Evolutionary conservation across 2,888 invertebrate species (phyloP).

Genomic region (Drosophila neotestacea): DNA sequence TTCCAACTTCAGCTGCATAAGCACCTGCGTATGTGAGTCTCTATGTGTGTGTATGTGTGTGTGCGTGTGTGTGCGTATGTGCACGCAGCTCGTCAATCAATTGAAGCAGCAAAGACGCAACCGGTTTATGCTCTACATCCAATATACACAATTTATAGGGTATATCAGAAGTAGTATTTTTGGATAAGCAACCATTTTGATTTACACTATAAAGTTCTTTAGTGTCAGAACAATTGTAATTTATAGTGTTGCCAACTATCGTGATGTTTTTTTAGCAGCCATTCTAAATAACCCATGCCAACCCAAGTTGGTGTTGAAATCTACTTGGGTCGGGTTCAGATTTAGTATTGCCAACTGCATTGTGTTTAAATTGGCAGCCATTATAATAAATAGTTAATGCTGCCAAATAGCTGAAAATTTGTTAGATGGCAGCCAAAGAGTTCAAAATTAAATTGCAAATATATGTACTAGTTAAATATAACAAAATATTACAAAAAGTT

Average conservation of each 20-base stretch:
- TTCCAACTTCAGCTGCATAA: conserved; percentile 11
- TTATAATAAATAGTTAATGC: not conserved
- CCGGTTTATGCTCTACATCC: conserved; percentile 74
- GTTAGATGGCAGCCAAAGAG: no score
- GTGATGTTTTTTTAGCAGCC: not conserved
- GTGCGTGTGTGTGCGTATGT: conserved; percentile 65
- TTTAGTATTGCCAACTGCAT: not conserved
- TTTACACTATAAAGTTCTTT: no score
- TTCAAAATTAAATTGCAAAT: no score
- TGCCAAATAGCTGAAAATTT: no score
- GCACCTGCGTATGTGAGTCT: conserved; percentile 20
- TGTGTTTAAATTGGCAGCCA: not conserved
- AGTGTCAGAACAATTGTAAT: not conserved
- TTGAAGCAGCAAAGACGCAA: conserved; percentile 60
- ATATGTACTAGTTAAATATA: no score
- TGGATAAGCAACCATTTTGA: no score
- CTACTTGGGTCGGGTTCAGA: no score
- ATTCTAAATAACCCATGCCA: not conserved
- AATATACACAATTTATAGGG: not conserved
- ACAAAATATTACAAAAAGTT: no score
- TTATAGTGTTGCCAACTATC: not conserved
- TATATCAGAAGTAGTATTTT: not conserved
- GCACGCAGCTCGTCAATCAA: conserved; percentile 81
- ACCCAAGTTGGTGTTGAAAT: no score
- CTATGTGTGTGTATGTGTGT: conserved; percentile 37